Evolutionary conservation across 2,113 vertebrate genomes (phyloP).

Genomic region (Propithecus coquereli): DNA sequence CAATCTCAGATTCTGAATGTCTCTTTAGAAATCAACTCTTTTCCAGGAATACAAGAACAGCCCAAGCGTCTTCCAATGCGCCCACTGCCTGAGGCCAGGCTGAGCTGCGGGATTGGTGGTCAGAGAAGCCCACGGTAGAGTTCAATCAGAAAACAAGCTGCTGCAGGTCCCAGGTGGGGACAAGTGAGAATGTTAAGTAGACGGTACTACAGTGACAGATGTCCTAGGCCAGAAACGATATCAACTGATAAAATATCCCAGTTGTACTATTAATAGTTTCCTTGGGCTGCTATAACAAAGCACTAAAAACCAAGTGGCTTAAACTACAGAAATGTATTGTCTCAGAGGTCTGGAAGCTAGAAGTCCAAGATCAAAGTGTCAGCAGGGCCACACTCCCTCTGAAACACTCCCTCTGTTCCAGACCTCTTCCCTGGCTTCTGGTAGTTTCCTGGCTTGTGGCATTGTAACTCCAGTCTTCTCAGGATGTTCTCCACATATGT

Average conservation of each 20-base stretch:
- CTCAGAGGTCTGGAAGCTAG: background rate
- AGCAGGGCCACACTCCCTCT: background rate
- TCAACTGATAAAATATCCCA: background rate
- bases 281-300: background rate
- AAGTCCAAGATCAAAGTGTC: background rate
- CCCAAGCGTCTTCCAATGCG: background rate
- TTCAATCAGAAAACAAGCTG: background rate
- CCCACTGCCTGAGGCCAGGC: background rate
- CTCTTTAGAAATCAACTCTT: background rate
- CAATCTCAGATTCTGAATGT: background rate
- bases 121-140: background rate
- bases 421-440: background rate
- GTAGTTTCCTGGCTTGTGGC: background rate
- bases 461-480: background rate
- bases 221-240: background rate
- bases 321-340: background rate
- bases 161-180: background rate
- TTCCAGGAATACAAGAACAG: background rate
- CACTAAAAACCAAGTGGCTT: background rate
- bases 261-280: background rate
- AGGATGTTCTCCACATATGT: background rate
- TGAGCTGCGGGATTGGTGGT: background rate
- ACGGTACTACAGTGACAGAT: background rate
- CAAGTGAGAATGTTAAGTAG: background rate
- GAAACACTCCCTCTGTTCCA: background rate